These are phyloP conservation scores for Artibeus jamaicensis DNA, from an alignment of 2,797 vertebrate genomes.

Conservation along the genomic window DNA sequence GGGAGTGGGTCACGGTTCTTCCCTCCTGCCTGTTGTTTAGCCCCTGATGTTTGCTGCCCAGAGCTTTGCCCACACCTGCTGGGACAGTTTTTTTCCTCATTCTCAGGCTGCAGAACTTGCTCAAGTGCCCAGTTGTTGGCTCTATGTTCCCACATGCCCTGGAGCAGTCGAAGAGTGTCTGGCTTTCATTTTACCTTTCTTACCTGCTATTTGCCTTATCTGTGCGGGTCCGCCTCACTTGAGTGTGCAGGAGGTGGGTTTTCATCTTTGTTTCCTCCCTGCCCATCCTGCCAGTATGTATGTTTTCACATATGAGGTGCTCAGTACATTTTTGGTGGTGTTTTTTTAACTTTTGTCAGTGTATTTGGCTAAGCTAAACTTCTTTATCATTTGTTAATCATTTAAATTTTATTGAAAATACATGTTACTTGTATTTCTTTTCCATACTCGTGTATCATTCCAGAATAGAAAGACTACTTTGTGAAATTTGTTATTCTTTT, in stretches of 20 bases:
- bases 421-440: background rate
- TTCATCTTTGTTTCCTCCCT: background rate
- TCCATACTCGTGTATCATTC: background rate
- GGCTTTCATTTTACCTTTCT: background rate
- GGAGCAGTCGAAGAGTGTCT: background rate
- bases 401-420: conserved; percentile 18
- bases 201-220: background rate
- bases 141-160: background rate
- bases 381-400: conserved; percentile 18
- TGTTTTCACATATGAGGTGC: background rate
- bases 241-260: background rate
- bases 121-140: background rate
- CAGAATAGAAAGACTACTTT: background rate
- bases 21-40: background rate
- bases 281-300: background rate
- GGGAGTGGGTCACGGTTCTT: background rate
- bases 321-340: background rate
- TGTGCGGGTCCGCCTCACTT: background rate
- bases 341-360: background rate
- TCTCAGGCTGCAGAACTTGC: background rate
- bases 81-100: background rate
- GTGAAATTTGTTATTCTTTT: background rate
- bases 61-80: background rate
- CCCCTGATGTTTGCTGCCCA: background rate
- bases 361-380: background rate